phyloP scores from a whole-genome alignment of 1,140 invertebrate species.

The Leptinotarsa lineolata region DNA sequence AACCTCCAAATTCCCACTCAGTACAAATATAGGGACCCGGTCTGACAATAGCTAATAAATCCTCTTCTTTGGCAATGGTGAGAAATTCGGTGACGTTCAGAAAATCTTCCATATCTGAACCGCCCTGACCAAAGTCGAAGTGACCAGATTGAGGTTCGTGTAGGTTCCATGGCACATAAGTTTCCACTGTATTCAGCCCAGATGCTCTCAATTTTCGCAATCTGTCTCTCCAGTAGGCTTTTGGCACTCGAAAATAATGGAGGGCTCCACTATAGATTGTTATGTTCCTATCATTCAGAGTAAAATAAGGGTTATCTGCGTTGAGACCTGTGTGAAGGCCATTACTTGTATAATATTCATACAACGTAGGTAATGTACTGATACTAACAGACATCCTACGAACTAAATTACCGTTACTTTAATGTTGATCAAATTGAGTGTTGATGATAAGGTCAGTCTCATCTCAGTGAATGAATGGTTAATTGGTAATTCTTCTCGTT shows the following conservation, averaged over 20 bases:
- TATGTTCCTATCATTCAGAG: conserved; percentile 45
- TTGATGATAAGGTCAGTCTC: conserved; percentile 23
- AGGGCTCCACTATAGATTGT: conserved; percentile 70
- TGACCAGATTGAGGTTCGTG: conserved; percentile 74
- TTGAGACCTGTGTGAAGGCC: conserved; percentile 40
- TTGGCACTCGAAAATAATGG: conserved; percentile 87
- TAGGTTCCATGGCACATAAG: conserved; percentile 93
- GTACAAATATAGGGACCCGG: conserved; percentile 95
- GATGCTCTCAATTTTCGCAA: conserved; percentile 47
- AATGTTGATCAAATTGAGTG: not conserved
- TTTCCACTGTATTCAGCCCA: conserved; percentile 88
- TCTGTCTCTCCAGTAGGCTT: conserved; percentile 50
- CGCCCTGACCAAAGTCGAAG: conserved; percentile 73
- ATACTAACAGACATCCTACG: not conserved
- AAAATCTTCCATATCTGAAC: conserved; percentile 71
- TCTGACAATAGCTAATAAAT: conserved; percentile 81
- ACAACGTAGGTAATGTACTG: conserved; percentile 10
- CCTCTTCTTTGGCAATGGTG: conserved; percentile 78
- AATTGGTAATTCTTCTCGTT: not conserved
- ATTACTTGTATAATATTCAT: conserved; percentile 28
- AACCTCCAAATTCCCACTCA: conserved; percentile 68
- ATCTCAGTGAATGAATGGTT: not conserved
- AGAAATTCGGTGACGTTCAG: conserved; percentile 69
- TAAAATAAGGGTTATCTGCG: conserved; percentile 41
- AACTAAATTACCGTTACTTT: not conserved